These are phyloP conservation scores for Phenacoccus solenopsis DNA, from an alignment of 1,140 invertebrate genomes.

Conservation along the genomic window DNA sequence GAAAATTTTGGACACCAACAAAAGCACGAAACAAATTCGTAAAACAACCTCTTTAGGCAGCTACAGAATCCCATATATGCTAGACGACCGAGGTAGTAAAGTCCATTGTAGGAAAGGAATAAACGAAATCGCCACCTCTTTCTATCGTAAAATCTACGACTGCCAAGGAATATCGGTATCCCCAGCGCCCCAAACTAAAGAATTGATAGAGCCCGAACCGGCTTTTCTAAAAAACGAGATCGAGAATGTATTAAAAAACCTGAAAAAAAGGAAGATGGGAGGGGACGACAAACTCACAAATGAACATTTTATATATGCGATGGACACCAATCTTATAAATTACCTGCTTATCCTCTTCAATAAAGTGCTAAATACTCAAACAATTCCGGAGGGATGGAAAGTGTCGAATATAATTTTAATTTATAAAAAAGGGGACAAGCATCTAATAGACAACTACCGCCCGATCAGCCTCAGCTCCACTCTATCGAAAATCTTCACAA, in stretches of 20 bases:
- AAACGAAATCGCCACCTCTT: background rate
- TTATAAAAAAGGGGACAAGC: conserved; percentile 30
- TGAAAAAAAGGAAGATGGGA: background rate
- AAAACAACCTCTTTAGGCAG: background rate
- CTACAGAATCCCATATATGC: background rate
- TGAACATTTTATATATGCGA: no score
- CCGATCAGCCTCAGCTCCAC: conserved; percentile 29
- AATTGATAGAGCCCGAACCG: no score
- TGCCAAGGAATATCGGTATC: no score
- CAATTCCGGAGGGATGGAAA: conserved; percentile 25
- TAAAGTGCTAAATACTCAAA: no score
- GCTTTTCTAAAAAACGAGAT: no score
- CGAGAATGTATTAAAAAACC: no score
- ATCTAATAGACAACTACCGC: conserved; percentile 29
- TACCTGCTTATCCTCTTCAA: no score
- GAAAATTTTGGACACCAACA: no score
- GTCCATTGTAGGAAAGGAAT: background rate
- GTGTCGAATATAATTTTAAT: conserved; percentile 29
- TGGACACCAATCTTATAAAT: no score
- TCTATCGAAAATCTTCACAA: conserved; percentile 24
- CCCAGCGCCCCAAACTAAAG: no score
- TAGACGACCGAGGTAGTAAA: background rate
- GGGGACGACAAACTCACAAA: no score
- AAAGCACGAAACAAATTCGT: background rate
- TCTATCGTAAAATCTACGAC: background rate